A percentile compares a stretch with the other conserved stretches of the same genome.
These are phyloP conservation scores for Eunapius fragilis DNA, from an alignment of 37 sponge, comb jelly and placozoan species.

Conservation along the genomic window DNA sequence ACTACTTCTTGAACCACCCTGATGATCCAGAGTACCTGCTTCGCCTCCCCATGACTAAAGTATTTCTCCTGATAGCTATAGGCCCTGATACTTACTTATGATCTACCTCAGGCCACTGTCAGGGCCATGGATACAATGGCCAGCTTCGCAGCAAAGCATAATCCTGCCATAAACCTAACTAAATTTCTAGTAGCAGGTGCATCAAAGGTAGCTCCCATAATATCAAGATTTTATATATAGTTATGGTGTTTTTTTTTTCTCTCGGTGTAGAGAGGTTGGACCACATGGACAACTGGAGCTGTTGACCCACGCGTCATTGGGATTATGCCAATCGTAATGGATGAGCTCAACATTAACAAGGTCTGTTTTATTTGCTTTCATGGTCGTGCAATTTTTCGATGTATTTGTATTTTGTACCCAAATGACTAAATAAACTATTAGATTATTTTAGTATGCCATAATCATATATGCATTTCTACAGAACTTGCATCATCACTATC, in stretches of 20 bases:
- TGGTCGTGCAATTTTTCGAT: neutral
- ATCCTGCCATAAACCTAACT: slow-evolving; percentile 36
- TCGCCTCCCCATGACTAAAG: slow-evolving; percentile 95
- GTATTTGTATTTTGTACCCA: neutral
- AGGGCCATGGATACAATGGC: slow-evolving; percentile 85
- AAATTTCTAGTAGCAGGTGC: slow-evolving; percentile 90
- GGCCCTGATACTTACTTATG: neutral
- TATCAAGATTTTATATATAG: too few species aligned
- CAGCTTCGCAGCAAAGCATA: slow-evolving; percentile 52
- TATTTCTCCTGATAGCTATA: neutral
- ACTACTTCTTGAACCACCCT: slow-evolving; percentile 66
- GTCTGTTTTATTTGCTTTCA: slow-evolving; percentile 3
- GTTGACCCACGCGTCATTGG: slow-evolving; percentile 91
- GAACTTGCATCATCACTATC: slow-evolving; percentile 85
- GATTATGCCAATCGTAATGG: slow-evolving; percentile 86
- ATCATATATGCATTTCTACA: slow-evolving; percentile 4
- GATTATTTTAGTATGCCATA: too few species aligned
- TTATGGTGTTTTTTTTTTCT: too few species aligned
- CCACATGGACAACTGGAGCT: slow-evolving; percentile 91
- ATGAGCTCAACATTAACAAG: slow-evolving; percentile 64
- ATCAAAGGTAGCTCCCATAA: too few species aligned
- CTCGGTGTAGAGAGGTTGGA: slow-evolving; percentile 98
- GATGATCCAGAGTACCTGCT: slow-evolving; percentile 82
- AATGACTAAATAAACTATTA: too few species aligned
- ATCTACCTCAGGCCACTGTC: slow-evolving; percentile 63